These are phyloP conservation scores for Remorina albescens DNA, from an alignment of 2,797 vertebrate genomes.

Conservation along the genomic window DNA sequence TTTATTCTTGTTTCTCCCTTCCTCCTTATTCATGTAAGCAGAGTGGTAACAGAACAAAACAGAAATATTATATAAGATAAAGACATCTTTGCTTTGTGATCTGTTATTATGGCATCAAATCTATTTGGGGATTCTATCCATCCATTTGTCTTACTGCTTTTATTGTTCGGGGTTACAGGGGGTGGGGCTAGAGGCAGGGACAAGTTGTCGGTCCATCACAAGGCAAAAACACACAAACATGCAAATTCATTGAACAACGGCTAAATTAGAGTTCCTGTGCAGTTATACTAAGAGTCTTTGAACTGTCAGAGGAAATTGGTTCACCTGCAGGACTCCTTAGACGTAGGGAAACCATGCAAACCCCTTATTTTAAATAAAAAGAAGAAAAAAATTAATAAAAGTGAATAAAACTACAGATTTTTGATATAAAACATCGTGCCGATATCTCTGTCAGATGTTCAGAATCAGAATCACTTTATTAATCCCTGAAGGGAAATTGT, in stretches of 20 bases:
- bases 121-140: constrained; percentile 21
- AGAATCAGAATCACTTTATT: too few species aligned
- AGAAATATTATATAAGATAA: background rate
- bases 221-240: constrained; percentile 25
- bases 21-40: constrained; percentile 19
- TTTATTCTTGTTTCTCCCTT: constrained; percentile 7
- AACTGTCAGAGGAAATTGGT: constrained; percentile 13
- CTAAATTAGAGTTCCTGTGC: background rate
- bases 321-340: background rate
- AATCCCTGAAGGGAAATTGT: too few species aligned
- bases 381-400: constrained; percentile 4
- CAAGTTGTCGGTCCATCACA: constrained; percentile 36
- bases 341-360: background rate
- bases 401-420: background rate
- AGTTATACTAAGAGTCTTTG: constrained; percentile 1
- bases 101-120: constrained; percentile 15
- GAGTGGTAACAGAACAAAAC: background rate
- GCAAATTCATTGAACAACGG: background rate
- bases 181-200: constrained; percentile 1
- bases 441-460: background rate
- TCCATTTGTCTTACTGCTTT: constrained; percentile 31
- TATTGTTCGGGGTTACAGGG: constrained; percentile 27
- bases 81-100: constrained; percentile 4
- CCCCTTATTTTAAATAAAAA: background rate
- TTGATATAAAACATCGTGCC: background rate